Base-by-base conservation (phyloP, 2,888 invertebrate species). In the Graphium colonna region DNA sequence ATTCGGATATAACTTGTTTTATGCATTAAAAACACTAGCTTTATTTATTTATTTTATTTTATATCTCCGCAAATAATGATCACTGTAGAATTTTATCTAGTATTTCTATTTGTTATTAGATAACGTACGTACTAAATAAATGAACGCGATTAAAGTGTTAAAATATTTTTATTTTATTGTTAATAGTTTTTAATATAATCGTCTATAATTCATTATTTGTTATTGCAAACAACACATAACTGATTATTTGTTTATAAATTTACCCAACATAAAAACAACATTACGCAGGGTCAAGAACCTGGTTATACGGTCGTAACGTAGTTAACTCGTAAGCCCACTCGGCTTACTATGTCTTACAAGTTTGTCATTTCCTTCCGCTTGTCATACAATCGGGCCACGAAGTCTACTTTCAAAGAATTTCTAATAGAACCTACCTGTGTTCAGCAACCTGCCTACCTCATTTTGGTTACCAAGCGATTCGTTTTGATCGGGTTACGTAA, bases 221-320 rank as follows among this genome's bases (percentile, higher is more conserved):
- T n/a, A n/a, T 21, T 3, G 5, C 21, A 21, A 21, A 5, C 21
- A 21, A 3, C 5, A 21, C 13, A 38, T 21, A 13, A 31, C 2
- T 12, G 12, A 17, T 33, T 10, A 17, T 17, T 17, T 17, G n/a
- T 45, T 18, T 17, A 45, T 9, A 17, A n/a, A 36, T 33, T 26
- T 9, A 9, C 9, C 17, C 17, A 36, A 1, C 8, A 18, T 7
- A 9, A 46, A 46, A 46, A 38, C 21, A 38, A n/a, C 13, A 12
- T 21, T 9, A 18, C 31, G 3, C 13, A 12, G 17, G 33, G 41
- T 50, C 36, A 50, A 50, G 31, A 17, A 50, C 42, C 49, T 38
- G 5, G 1, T 45, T 36, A 36, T 33, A 31, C 16, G 16, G 36
- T 10, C 16, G 10, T 33, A 45, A 17, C 16, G 10, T 36, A 40